These are phyloP conservation scores for Jordanella pulchra DNA, from an alignment of 2,797 vertebrate species.

Conservation along the genomic window DNA sequence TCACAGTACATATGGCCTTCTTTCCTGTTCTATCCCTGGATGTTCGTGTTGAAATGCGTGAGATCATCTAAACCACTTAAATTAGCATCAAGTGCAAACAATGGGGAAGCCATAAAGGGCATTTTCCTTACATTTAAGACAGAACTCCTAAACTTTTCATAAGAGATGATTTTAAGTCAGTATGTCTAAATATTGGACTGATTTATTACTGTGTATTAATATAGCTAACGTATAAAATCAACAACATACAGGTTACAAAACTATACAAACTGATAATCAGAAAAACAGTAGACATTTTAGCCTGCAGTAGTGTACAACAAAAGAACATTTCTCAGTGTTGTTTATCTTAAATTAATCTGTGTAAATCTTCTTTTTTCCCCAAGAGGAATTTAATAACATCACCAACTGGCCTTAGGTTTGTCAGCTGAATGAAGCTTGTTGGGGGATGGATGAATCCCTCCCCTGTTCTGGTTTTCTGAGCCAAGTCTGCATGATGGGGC, in stretches of 20 bases:
- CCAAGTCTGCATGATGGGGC: slow-evolving; percentile 74
- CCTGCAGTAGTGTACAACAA: slow-evolving; percentile 35
- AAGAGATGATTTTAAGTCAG: background rate
- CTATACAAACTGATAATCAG: background rate
- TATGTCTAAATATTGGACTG: background rate
- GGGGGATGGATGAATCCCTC: slow-evolving; percentile 78
- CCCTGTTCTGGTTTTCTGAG: slow-evolving; percentile 76
- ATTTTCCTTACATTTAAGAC: background rate
- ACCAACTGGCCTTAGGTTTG: slow-evolving; percentile 68
- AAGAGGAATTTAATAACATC: slow-evolving; percentile 54
- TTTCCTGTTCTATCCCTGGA: too few species aligned
- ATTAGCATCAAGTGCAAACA: background rate
- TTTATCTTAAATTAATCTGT: slow-evolving; percentile 46
- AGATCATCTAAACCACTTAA: background rate
- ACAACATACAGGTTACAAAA: background rate
- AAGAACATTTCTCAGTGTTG: slow-evolving; percentile 37
- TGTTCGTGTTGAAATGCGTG: background rate
- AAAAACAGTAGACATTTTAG: slow-evolving; percentile 22
- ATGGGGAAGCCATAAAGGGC: background rate
- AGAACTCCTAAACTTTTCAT: background rate
- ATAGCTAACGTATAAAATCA: too few species aligned
- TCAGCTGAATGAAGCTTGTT: slow-evolving; percentile 77
- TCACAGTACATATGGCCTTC: too few species aligned
- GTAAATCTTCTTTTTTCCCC: slow-evolving; percentile 46
- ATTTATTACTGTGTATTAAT: too few species aligned